Evolutionary conservation across 2,113 vertebrate species (phyloP).

Genomic region (Pao palembangensis): DNA sequence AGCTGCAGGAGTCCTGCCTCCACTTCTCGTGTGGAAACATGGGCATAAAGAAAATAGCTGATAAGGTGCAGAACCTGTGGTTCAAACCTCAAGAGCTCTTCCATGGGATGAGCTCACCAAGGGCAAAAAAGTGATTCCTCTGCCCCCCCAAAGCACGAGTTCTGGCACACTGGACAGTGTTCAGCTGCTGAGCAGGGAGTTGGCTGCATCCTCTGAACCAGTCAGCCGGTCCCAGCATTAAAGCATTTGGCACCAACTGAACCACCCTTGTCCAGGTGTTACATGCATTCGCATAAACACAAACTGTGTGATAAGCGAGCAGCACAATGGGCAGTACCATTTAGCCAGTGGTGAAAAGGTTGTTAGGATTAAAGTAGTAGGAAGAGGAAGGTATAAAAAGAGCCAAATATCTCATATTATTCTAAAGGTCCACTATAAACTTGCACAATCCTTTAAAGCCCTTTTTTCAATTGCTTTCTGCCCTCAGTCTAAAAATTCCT

Average conservation of each 20-base stretch:
- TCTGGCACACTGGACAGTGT: constrained; percentile 45
- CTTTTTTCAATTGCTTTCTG: too few relatives aligned
- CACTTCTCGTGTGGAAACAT: too few relatives aligned
- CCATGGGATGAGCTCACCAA: constrained; percentile 42
- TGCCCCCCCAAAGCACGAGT: constrained; percentile 41
- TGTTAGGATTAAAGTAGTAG: constrained; percentile 19
- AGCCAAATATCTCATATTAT: background rate
- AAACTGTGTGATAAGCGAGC: constrained; percentile 4
- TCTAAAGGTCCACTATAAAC: constrained; percentile 1
- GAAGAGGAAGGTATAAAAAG: constrained; percentile 15
- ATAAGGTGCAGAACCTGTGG: constrained; percentile 36
- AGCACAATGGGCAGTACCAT: background rate
- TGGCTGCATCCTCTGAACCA: constrained; percentile 36
- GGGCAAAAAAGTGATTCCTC: constrained; percentile 49
- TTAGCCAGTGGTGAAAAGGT: constrained; percentile 4
- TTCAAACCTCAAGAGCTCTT: constrained; percentile 47
- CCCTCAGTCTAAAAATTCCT: constrained; percentile 14
- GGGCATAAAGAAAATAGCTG: constrained; percentile 6
- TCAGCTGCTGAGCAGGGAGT: constrained; percentile 48
- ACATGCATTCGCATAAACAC: constrained; percentile 1
- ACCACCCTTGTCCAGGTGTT: constrained; percentile 26
- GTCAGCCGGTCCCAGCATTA: constrained; percentile 45
- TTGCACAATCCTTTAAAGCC: too few relatives aligned
- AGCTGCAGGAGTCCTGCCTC: constrained; percentile 7
- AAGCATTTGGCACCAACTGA: constrained; percentile 32